Conservation (phyloP, 30 jellyfish, hydroid and myxozoan genomes). For the Mastigias papua region DNA sequence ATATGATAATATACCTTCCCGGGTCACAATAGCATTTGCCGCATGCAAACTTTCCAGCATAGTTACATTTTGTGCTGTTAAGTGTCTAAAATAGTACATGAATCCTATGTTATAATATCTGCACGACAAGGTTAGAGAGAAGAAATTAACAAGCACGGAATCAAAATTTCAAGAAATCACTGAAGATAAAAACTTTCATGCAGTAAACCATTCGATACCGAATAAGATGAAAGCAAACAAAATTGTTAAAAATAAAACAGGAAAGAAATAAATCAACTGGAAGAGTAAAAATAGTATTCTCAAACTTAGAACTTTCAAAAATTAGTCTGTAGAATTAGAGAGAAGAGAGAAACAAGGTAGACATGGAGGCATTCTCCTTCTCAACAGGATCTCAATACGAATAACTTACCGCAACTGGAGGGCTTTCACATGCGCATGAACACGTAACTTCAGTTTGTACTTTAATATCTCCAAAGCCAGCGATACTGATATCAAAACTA, state of each 20-base stretch:
- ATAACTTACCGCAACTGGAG: slow-evolving; percentile 62
- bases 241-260: neutral
- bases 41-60: slow-evolving; percentile 79
- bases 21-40: slow-evolving; percentile 87
- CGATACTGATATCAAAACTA: slow-evolving; percentile 85
- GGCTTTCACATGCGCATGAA: slow-evolving; percentile 80
- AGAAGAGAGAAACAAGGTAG: neutral
- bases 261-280: neutral
- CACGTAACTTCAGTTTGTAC: slow-evolving; percentile 70
- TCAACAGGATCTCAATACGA: neutral
- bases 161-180: too few relatives aligned
- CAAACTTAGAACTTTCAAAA: neutral
- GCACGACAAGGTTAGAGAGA: neutral
- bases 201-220: too few relatives aligned
- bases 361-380: neutral
- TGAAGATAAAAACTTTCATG: too few relatives aligned
- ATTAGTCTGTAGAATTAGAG: neutral
- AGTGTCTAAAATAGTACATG: neutral
- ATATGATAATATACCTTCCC: slow-evolving; percentile 52
- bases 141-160: neutral
- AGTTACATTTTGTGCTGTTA: slow-evolving; percentile 75
- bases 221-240: too few relatives aligned
- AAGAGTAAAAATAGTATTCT: neutral
- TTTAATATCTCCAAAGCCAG: slow-evolving; percentile 93
- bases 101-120: too few relatives aligned